These are phyloP conservation scores for Alexandromys fortis DNA, from an alignment of 2,113 vertebrate genomes.

Conservation along the genomic window DNA sequence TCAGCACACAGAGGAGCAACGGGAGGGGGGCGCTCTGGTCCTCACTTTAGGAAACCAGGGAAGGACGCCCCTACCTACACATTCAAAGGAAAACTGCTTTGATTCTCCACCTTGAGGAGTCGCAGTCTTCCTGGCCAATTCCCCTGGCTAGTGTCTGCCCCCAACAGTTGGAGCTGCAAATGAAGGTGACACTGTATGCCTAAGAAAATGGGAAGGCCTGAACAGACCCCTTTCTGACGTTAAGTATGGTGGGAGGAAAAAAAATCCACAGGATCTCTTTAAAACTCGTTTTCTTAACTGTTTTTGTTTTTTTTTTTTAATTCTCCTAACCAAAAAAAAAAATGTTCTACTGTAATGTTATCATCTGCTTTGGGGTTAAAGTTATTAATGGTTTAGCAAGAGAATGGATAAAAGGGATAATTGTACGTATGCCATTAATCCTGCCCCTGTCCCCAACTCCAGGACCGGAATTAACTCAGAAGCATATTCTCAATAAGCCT, in stretches of 20 bases:
- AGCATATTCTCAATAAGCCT: slow-evolving; percentile 19
- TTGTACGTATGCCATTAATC: neutral
- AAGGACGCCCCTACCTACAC: neutral
- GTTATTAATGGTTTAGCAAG: slow-evolving; percentile 55
- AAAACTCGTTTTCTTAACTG: slow-evolving; percentile 36
- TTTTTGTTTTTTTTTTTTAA: neutral
- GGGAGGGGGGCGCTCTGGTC: neutral
- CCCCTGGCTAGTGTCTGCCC: neutral
- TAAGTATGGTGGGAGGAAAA: neutral
- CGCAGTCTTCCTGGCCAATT: neutral
- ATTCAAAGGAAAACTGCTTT: neutral
- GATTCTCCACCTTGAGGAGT: neutral
- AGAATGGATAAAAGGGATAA: neutral
- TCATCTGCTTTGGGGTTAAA: slow-evolving; percentile 35
- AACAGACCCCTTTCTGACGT: neutral
- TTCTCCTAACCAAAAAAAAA: slow-evolving; percentile 25
- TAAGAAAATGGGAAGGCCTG: neutral
- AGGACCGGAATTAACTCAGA: neutral
- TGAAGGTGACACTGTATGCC: neutral
- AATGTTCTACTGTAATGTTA: neutral
- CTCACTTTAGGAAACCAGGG: neutral
- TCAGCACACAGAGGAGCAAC: slow-evolving; percentile 6
- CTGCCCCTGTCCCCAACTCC: neutral
- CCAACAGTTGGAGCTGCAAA: neutral
- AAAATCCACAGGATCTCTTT: neutral